phyloP scores from a whole-genome alignment of 2,797 vertebrate species.

The Danio choprae region DNA sequence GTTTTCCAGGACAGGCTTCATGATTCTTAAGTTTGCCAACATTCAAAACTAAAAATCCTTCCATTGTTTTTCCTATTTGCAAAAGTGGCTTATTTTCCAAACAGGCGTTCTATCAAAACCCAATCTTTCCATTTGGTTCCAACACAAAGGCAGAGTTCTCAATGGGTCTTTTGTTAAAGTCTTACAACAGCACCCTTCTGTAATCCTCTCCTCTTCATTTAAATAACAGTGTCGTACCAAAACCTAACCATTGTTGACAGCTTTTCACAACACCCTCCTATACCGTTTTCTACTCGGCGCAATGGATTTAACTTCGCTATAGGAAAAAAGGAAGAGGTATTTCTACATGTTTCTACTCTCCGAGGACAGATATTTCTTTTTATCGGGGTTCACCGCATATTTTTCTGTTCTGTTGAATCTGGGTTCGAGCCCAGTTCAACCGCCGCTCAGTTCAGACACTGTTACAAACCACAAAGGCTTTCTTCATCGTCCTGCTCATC shows the following conservation, averaged over 20 bases:
- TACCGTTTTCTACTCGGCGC: background rate
- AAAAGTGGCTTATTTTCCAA: constrained; percentile 21
- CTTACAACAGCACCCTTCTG: constrained; percentile 28
- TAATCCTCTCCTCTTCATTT: constrained; percentile 33
- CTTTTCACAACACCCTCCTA: constrained; percentile 38
- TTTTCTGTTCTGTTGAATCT: constrained; percentile 50
- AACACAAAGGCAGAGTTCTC: constrained; percentile 29
- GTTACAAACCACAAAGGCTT: constrained; percentile 46
- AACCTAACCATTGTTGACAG: constrained; percentile 33
- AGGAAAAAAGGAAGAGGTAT: constrained; percentile 13
- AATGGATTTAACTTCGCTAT: constrained; percentile 41
- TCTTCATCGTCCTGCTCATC: constrained; percentile 46
- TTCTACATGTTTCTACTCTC: constrained; percentile 34
- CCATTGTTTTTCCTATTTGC: constrained; percentile 35
- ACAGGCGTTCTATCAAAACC: constrained; percentile 32
- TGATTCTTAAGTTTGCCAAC: constrained; percentile 20
- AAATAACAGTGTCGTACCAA: constrained; percentile 3
- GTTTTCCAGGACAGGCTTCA: background rate
- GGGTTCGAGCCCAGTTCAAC: constrained; percentile 46
- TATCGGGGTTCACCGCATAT: constrained; percentile 25
- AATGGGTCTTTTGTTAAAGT: constrained; percentile 48
- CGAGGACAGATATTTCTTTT: constrained; percentile 40
- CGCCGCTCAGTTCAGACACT: constrained; percentile 33
- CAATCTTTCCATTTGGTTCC: constrained; percentile 33
- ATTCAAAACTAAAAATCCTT: constrained; percentile 7